Conservation (phyloP, 2,797 vertebrate species). For the Tarsius wallacei region DNA sequence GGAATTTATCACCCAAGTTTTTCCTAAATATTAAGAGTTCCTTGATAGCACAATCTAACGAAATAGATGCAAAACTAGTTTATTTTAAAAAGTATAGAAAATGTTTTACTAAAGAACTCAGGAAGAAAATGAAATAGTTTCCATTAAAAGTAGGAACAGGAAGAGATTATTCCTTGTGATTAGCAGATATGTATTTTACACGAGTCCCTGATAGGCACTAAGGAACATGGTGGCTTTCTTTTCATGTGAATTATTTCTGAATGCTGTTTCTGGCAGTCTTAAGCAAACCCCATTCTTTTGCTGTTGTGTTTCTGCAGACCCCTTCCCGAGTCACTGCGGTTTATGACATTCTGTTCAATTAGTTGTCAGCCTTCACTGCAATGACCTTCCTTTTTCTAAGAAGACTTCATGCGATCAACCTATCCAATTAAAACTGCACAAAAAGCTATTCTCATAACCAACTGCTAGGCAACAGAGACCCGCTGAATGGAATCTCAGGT, state of each 20-base stretch:
- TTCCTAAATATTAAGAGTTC: constrained; percentile 48
- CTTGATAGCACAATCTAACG: constrained; percentile 1
- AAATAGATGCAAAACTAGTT: background rate
- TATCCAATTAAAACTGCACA: constrained; percentile 76
- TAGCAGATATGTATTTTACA: constrained; percentile 21
- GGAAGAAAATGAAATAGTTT: background rate
- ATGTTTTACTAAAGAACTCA: constrained; percentile 7
- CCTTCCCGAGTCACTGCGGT: constrained; percentile 78
- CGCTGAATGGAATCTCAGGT: constrained; percentile 72
- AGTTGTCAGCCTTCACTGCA: constrained; percentile 81
- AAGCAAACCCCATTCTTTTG: constrained; percentile 62
- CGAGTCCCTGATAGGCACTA: background rate
- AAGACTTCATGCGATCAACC: constrained; percentile 78
- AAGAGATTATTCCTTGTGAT: constrained; percentile 51
- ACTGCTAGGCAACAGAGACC: constrained; percentile 72
- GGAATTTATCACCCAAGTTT: constrained; percentile 21
- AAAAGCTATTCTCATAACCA: constrained; percentile 59
- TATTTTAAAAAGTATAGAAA: constrained; percentile 47
- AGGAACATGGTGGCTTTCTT: background rate
- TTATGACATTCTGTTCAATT: constrained; percentile 72
- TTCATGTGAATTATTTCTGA: background rate
- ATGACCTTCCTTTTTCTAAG: constrained; percentile 83
- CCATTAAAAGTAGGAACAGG: background rate
- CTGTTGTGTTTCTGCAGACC: constrained; percentile 76
- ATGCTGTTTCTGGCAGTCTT: constrained; percentile 68